These are phyloP conservation scores for Steinernema scapterisci DNA, from an alignment of 2,888 invertebrate genomes.

Conservation along the genomic window DNA sequence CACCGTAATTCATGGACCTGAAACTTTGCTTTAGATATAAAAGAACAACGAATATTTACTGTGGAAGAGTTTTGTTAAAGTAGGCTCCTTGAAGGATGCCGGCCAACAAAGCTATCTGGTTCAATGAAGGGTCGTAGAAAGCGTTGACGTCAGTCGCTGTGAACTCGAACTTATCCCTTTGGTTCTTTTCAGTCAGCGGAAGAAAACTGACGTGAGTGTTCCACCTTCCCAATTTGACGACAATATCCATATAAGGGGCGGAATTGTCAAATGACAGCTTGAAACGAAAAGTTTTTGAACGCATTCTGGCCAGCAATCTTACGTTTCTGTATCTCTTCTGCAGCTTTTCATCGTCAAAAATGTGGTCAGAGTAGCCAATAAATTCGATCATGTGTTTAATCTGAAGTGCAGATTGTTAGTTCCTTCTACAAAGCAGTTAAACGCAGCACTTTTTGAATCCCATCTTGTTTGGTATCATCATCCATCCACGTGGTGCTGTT, in stretches of 20 bases:
- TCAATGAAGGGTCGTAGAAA: slow-evolving; percentile 14
- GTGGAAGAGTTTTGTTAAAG: slow-evolving; percentile 7
- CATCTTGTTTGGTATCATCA: background rate
- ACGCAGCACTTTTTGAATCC: background rate
- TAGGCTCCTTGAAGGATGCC: slow-evolving; percentile 12
- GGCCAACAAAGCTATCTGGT: slow-evolving; percentile 1
- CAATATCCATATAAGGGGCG: background rate
- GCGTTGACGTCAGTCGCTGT: slow-evolving; percentile 16
- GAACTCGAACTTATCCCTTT: slow-evolving; percentile 13
- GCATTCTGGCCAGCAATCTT: background rate
- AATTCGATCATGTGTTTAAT: slow-evolving; percentile 4
- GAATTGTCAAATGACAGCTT: background rate
- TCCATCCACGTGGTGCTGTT: slow-evolving; percentile 1
- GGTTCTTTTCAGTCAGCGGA: background rate
- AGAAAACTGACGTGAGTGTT: background rate
- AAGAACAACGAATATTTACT: too few species aligned
- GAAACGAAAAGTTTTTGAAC: background rate
- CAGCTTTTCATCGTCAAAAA: background rate
- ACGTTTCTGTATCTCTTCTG: background rate
- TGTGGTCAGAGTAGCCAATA: slow-evolving; percentile 1
- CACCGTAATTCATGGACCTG: slow-evolving; percentile 21
- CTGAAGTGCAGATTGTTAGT: background rate
- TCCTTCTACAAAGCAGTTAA: background rate
- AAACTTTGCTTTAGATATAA: too few species aligned
- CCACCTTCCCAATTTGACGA: slow-evolving; percentile 10